Conservation (phyloP, 1,140 invertebrate species). For the Drosophila orosa region DNA sequence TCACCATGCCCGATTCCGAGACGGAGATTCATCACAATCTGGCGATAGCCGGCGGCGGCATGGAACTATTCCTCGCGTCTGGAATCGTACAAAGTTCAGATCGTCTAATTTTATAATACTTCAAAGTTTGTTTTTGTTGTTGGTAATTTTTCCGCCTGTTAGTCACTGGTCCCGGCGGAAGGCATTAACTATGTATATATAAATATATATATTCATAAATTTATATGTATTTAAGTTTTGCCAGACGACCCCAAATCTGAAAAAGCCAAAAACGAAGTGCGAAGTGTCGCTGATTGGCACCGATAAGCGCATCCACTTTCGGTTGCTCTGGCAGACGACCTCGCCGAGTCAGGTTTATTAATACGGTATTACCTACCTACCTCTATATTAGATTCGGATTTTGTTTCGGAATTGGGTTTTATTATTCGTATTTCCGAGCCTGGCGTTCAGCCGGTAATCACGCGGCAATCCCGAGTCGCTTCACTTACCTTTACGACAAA, state of each 20-base stretch:
- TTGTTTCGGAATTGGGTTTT: not conserved
- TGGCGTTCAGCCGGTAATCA: constrained; percentile 55
- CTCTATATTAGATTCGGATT: constrained; percentile 1
- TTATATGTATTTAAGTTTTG: constrained; percentile 58
- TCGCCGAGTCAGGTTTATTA: constrained; percentile 37
- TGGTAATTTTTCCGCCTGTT: constrained; percentile 55
- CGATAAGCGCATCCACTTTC: constrained; percentile 55
- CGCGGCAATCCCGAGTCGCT: constrained; percentile 39
- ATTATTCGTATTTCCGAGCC: constrained; percentile 17
- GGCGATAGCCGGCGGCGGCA: constrained; percentile 1
- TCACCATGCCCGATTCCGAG: constrained; percentile 28
- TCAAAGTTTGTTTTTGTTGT: constrained; percentile 69
- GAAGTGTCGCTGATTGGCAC: constrained; percentile 28
- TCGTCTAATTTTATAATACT: constrained; percentile 51
- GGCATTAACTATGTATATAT: constrained; percentile 22
- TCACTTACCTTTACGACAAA: constrained; percentile 44
- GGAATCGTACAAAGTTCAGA: constrained; percentile 64
- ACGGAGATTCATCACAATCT: constrained; percentile 29
- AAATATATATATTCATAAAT: constrained; percentile 11
- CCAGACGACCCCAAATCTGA: constrained; percentile 53
- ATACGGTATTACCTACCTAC: constrained; percentile 35
- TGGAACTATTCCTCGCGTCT: constrained; percentile 56
- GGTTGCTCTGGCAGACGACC: constrained; percentile 47
- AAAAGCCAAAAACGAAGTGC: constrained; percentile 45
- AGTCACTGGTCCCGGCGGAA: constrained; percentile 56